Base-by-base conservation (phyloP, 2,888 invertebrate species). In the Nymphalis polychloros region DNA sequence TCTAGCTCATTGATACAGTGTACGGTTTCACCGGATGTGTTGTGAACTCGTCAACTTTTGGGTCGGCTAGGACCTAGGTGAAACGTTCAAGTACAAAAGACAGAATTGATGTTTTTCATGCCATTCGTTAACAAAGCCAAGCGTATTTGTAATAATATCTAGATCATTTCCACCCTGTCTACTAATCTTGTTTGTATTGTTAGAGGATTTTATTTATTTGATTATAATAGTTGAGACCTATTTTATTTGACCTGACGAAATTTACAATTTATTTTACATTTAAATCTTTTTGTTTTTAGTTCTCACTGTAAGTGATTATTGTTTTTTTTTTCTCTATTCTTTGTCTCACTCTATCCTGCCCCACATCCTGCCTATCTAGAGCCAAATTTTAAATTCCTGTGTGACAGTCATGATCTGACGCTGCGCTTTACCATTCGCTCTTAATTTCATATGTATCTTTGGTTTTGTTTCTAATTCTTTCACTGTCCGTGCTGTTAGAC, bases 1-100 rank as follows among this genome's bases (percentile, higher is more conserved):
- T 71, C 63, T 60, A 63, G 67, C 64, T 67, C 69, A 72, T 66
- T 69, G 66, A 68, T 68, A 70, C 70, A 68, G 65, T 72, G 68
- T 67, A 71, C 67, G 67, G 68, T 75, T 75, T 75, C 74, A 74
- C 74, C 75, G 75, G 75, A 75, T 67, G 63, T 53, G 68, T 61
- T 61, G 50, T 62, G 67, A 63, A 66, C 50, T 67, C 64, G 47
- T 23, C 57, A 52, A 66, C 48, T 71, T 73, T 72, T 70, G 50
- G 72, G 71, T 71, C 69, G 63, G 52, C 53, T 47, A 59, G 57
- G 62, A 61, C 49, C 53, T 47, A 59, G 61, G 62, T 64, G 63
- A 64, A 62, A 31, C 67, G 50, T 57, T 48, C 53, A 20, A 31
- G 41, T 50, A 53, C 31, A 23, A 50, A 67, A 62, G 55, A 65